Evolutionary conservation across 2,113 vertebrate genomes (phyloP).

Genomic region (Eidolon helvum): DNA sequence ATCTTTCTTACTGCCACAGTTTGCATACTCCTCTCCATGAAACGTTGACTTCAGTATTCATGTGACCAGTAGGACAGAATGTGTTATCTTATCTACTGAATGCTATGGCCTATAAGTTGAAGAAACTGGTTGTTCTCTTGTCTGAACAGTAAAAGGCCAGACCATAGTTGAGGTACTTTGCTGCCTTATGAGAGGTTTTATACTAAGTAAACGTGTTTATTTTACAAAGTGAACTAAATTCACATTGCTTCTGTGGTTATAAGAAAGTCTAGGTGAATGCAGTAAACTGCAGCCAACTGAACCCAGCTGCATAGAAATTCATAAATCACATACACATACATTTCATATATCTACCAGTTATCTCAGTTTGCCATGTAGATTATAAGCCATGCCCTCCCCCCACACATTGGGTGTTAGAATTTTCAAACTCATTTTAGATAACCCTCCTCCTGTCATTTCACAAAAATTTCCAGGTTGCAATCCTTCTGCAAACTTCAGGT

Average conservation of each 20-base stretch:
- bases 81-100: neutral
- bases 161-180: neutral
- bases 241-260: neutral
- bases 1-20: neutral
- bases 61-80: neutral
- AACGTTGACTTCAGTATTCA: neutral
- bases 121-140: neutral
- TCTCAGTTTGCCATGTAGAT: neutral
- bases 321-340: too few relatives aligned
- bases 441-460: neutral
- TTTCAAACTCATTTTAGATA: neutral
- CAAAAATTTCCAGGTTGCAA: neutral
- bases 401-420: neutral
- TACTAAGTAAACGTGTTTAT: neutral
- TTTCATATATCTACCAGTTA: neutral
- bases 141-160: neutral
- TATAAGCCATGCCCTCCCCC: neutral
- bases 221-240: conserved; percentile 17
- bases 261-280: neutral
- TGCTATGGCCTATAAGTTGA: neutral
- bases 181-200: neutral
- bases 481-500: neutral
- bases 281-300: neutral
- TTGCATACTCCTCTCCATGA: neutral
- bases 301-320: neutral